phyloP scores from a whole-genome alignment of 2,113 vertebrate species.

The Orcinus orca region DNA sequence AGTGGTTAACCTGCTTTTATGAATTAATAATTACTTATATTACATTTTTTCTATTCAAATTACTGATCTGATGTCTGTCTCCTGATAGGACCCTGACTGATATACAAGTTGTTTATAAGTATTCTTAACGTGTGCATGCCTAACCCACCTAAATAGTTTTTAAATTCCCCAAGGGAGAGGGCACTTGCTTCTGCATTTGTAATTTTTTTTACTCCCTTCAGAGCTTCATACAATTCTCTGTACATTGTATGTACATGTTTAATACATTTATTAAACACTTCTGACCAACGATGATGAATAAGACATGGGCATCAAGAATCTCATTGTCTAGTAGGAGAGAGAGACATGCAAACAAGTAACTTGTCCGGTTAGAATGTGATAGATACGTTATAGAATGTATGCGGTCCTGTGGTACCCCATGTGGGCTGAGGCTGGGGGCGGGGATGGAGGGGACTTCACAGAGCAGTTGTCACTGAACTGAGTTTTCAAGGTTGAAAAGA shows the following conservation, averaged over 20 bases:
- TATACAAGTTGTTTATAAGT: neutral
- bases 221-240: neutral
- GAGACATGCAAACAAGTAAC: neutral
- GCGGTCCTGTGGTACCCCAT: neutral
- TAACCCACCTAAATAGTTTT: neutral
- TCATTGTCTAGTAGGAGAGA: neutral
- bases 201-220: neutral
- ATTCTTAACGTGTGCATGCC: neutral
- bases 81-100: neutral
- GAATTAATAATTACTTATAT: neutral
- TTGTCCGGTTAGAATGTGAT: neutral
- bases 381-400: neutral
- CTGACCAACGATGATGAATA: neutral
- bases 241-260: too few relatives aligned
- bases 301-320: neutral
- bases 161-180: neutral
- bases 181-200: neutral
- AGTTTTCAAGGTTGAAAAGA: neutral
- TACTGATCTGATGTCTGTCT: neutral
- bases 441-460: neutral
- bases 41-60: neutral
- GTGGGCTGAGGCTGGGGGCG: rapidly evolving
- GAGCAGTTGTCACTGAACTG: neutral
- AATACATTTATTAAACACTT: neutral
- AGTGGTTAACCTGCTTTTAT: neutral